These are phyloP conservation scores for Cephalopachus bancanus DNA, from an alignment of 2,797 vertebrate genomes.

Conservation along the genomic window DNA sequence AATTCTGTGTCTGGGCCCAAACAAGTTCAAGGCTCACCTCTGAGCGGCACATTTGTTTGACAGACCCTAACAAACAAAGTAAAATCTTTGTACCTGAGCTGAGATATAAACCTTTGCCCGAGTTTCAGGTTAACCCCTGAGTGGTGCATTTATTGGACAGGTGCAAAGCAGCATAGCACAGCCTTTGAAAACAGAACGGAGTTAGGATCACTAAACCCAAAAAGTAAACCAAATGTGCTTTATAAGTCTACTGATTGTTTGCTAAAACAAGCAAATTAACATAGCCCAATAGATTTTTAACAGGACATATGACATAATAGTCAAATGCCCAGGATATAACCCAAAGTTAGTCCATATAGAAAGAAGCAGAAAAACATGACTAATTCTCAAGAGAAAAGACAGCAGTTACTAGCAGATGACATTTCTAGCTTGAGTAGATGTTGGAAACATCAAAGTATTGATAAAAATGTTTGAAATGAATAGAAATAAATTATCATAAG, in stretches of 20 bases:
- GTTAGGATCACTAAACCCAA: background rate
- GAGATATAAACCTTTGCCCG: background rate
- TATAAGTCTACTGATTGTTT: background rate
- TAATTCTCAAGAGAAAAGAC: background rate
- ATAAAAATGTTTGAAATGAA: background rate
- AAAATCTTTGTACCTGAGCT: background rate
- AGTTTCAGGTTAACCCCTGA: background rate
- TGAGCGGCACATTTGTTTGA: background rate
- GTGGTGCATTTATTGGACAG: background rate
- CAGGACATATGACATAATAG: background rate
- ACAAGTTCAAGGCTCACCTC: background rate
- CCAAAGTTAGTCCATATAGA: background rate
- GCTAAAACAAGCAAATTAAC: background rate
- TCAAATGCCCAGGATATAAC: background rate
- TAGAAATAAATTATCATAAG: background rate
- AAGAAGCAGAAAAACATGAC: background rate
- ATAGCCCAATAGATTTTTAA: background rate
- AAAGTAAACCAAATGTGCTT: background rate
- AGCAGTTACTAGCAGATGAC: background rate
- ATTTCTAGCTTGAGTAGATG: background rate
- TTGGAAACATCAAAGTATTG: background rate
- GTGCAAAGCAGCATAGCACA: background rate
- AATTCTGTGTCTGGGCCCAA: background rate
- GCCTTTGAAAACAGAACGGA: background rate
- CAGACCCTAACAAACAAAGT: background rate